Conservation (phyloP, 2,888 invertebrate species). For the Scrobipalpa costella region DNA sequence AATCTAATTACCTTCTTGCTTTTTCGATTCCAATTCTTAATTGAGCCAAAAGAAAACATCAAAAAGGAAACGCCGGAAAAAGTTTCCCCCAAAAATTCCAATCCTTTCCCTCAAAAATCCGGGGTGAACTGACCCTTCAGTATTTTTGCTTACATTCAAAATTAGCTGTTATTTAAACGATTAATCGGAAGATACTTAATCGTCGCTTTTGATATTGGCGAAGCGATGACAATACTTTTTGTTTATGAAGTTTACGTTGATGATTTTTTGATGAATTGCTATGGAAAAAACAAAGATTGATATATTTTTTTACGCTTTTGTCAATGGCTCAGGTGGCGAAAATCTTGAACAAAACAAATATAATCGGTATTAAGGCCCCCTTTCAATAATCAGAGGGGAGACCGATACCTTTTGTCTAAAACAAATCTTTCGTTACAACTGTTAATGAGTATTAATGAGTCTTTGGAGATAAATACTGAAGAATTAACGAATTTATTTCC, state of each 20-base stretch:
- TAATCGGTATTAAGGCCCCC: conserved; percentile 69
- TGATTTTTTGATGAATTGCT: too few relatives aligned
- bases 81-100: conserved; percentile 11
- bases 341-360: conserved; percentile 63
- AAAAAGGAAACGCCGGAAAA: conserved; percentile 36
- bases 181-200: conserved; percentile 11
- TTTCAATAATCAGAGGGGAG: conserved; percentile 63
- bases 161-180: conserved; percentile 5
- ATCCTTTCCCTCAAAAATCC: conserved; percentile 21
- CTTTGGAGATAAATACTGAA: neutral
- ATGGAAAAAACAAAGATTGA: too few relatives aligned
- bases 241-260: neutral
- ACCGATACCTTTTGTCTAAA: conserved; percentile 41
- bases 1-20: conserved; percentile 20
- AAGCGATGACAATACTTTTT: neutral
- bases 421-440: conserved; percentile 43
- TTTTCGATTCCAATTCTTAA: conserved; percentile 23
- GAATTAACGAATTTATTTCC: neutral
- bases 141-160: neutral
- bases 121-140: conserved; percentile 12
- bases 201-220: neutral
- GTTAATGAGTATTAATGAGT: conserved; percentile 13
- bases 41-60: conserved; percentile 36
- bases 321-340: conserved; percentile 68
- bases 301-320: neutral